A percentile compares a stretch with the other conserved stretches of the same genome.
phyloP scores from a whole-genome alignment of 2,888 invertebrate genomes.

The Diarsia brunnea region DNA sequence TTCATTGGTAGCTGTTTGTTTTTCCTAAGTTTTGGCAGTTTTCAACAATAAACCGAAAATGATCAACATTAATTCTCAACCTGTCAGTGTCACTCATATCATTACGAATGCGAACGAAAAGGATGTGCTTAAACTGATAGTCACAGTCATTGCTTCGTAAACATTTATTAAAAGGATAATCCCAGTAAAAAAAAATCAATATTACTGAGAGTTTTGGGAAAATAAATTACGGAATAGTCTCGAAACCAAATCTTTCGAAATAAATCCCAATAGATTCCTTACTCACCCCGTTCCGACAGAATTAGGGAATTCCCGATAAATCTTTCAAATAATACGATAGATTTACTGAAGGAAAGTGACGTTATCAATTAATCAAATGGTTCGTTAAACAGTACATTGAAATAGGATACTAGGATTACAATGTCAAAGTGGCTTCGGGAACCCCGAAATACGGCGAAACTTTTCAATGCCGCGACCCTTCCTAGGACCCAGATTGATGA shows the following conservation, averaged over 20 bases:
- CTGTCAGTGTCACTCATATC: no score
- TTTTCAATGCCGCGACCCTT: slow-evolving; percentile 43
- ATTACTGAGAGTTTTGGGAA: no score
- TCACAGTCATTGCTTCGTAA: background rate
- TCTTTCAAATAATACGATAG: slow-evolving; percentile 42
- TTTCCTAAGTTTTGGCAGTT: no score
- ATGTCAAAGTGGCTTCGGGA: slow-evolving; percentile 58
- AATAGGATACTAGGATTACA: slow-evolving; percentile 66
- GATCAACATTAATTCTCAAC: no score
- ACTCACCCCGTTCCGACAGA: background rate
- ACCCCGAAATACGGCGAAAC: slow-evolving; percentile 50
- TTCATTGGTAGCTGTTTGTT: no score
- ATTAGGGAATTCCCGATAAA: slow-evolving; percentile 47
- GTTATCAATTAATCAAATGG: slow-evolving; percentile 67
- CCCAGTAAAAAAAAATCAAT: background rate
- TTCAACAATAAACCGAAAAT: no score
- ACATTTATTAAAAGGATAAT: background rate
- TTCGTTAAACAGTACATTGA: slow-evolving; percentile 59
- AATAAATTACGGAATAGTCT: background rate
- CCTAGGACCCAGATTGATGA: slow-evolving; percentile 57
- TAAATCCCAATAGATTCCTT: slow-evolving; percentile 5
- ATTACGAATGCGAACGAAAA: background rate
- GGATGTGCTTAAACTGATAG: no score
- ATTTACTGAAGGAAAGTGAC: slow-evolving; percentile 46
- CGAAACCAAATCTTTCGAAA: slow-evolving; percentile 4